These are phyloP conservation scores for Rhopalosiphum nymphaeae DNA, from an alignment of 2,888 invertebrate genomes.

Conservation along the genomic window DNA sequence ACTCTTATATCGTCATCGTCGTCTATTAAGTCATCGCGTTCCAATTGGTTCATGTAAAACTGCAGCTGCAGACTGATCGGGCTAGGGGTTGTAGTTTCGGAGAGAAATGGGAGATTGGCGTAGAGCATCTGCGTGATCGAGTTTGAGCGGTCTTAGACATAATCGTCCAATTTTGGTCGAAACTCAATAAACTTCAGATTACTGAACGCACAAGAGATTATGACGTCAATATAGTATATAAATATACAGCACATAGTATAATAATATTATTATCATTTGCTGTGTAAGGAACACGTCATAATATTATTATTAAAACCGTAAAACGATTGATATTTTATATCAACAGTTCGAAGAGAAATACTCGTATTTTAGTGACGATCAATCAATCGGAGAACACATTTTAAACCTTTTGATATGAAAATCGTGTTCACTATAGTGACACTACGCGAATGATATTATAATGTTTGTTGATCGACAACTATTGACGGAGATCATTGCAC, in stretches of 20 bases:
- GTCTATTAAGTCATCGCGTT: neutral
- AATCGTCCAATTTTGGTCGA: neutral
- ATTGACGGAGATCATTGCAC: neutral
- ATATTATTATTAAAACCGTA: neutral
- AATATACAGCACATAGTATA: neutral
- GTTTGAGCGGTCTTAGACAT: neutral
- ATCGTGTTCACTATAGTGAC: neutral
- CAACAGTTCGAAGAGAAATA: neutral
- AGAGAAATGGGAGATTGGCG: neutral
- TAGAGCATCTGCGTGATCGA: neutral
- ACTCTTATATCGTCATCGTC: neutral
- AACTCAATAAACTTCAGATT: neutral
- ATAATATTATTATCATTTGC: neutral
- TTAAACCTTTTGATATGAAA: neutral
- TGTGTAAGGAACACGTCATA: neutral
- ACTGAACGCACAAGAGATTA: neutral
- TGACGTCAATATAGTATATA: neutral
- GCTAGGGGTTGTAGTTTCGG: neutral
- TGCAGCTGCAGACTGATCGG: neutral
- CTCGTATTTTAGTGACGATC: neutral
- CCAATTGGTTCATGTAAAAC: neutral
- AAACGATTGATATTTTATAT: neutral
- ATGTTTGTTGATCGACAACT: neutral
- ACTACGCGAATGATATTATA: neutral
- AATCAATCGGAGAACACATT: neutral